Conservation (phyloP, 2,797 vertebrate genomes). For the Clarias fuscus region DNA sequence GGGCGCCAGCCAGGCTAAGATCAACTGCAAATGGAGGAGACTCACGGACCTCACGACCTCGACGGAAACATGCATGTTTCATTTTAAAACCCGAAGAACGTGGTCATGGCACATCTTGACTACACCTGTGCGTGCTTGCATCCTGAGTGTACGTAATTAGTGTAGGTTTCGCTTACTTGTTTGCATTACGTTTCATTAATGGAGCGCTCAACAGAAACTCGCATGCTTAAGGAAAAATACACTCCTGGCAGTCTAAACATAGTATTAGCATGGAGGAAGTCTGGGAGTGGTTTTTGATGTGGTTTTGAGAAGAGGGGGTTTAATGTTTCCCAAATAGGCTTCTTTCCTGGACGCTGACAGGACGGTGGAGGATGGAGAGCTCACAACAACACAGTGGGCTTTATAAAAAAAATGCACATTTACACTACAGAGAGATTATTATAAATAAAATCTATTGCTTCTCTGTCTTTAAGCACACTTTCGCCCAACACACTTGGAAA, state of each 20-base stretch:
- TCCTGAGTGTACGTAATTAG: background rate
- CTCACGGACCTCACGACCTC: background rate
- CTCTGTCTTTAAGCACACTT: background rate
- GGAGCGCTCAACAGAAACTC: background rate
- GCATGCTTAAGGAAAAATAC: background rate
- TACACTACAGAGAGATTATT: no score
- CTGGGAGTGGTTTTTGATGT: constrained; percentile 1
- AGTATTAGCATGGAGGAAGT: constrained; percentile 6
- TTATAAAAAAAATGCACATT: background rate
- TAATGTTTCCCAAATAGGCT: background rate
- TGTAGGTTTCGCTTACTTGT: background rate
- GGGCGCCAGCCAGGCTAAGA: constrained; percentile 16
- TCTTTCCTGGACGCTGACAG: background rate
- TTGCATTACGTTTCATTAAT: constrained; percentile 25
- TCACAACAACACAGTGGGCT: background rate
- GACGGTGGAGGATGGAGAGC: background rate
- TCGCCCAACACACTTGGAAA: background rate
- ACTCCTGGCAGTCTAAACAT: constrained; percentile 28
- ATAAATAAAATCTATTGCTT: background rate
- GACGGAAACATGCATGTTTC: background rate
- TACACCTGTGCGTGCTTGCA: background rate
- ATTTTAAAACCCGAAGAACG: background rate
- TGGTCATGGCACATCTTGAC: background rate
- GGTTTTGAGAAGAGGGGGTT: background rate
- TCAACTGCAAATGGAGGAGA: constrained; percentile 9